Evolutionary conservation across 92 coral and sea anemone species (phyloP), one percentile per base, ranked within the genome.

Genomic region (Bergia sp.): DNA sequence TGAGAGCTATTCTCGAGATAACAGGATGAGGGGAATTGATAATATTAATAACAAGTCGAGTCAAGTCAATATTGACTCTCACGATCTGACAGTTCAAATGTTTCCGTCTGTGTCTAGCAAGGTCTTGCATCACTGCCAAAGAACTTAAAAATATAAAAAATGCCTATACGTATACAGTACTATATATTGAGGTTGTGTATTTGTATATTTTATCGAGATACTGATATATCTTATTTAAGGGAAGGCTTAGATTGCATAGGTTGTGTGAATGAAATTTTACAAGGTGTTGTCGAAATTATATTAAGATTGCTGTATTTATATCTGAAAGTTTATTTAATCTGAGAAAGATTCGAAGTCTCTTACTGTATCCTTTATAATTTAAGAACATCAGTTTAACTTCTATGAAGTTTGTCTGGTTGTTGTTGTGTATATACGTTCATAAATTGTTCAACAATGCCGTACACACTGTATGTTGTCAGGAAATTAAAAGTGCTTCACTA

Each of bases 251-350:
- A 84, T 84, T 84, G 87, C 66, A 71, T 39, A 37, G 57, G 87
- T 84, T 39, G 73, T 61, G 71, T 57, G 73, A 81, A 69, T 71
- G 87, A 84, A 72, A 36, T 49, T 72, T 84, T 47, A 72, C 66
- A 72, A 84, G 87, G 61, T 71, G 78, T 82, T 73, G 86, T 71
- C 49, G 49, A 75, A 88, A 89, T 88, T 77, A 20, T 57, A 82
- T 82, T 61, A 64, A 69, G 43, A 45, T 64, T 39, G 74, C 86
- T 82, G 78, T 91, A 91, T 91, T 91, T 91, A 91, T 91, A 87
- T 71, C 80, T 80, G 79, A 21, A 90, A 90, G 71, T 67, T 89
- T 91, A 91, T 91, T 91, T 91, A 91, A 91, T 86, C 75, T 47
- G 29, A 41, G 73, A 90, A 47, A 78, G 79, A 82, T 76, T 81